Base-by-base conservation (phyloP, 2,797 vertebrate species). In the Aphelocoma californica region DNA sequence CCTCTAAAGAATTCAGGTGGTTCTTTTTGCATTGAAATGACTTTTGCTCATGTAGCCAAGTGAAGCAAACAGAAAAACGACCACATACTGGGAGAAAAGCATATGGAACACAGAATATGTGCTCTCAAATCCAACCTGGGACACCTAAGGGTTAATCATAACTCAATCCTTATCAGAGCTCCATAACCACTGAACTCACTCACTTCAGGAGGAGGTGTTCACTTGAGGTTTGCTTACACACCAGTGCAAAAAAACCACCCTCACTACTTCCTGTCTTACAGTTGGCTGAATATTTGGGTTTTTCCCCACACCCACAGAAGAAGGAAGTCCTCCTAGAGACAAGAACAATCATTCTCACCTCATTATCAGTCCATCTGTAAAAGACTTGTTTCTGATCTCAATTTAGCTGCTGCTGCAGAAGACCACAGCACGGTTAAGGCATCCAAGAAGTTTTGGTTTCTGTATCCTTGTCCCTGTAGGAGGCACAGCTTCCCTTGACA, bases 41-140 rank as follows among this genome's bases (percentile, higher is more conserved):
- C 8, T 72, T 71, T 12, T 66, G 8, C 18, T 62, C 16, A 13
- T 61, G 86, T 58, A 78, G 8, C 26, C 20, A 29, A 23, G 6
- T 14, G 7, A 86, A 79, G 14, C 32, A 75, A 81, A 44, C 12
- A 25, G 34, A 61, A 70, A 83, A 13, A 17, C 40, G 6, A 40
- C 3, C 21, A 18, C 12, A 47, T 10, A 21, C 1, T 6, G 8
- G 7, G 17, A 72, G 28, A 6, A 69, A 90, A 90, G 23, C 40
- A 48, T 12, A 29, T 1, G 6, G 10, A 32, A 44, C 8, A 50
- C 6, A 78, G 45, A 78, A 65, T 20, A 24, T 0, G 1, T 36
- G n/a, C 5, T 81, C 34, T 74, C 51, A 78, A 54, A 83, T 40
- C 29, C 28, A 80, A 15, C 6, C 12, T 3, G 40, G 6, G 28